Evolutionary conservation across 2,113 vertebrate genomes (phyloP).

Genomic region (Antigone vipio): DNA sequence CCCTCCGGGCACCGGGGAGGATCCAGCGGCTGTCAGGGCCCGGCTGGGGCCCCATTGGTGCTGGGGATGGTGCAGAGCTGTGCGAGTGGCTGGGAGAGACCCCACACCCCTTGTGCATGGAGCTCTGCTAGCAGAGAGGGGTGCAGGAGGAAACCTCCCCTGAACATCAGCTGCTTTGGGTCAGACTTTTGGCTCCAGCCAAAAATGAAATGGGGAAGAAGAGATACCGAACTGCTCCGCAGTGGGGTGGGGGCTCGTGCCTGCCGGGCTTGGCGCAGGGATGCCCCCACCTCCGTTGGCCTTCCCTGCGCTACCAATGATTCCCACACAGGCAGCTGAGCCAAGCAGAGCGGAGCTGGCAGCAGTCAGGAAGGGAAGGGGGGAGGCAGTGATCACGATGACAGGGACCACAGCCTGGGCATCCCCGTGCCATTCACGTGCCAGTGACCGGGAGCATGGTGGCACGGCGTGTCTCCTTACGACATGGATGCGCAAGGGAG

Average conservation of each 20-base stretch:
- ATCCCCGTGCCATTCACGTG: neutral
- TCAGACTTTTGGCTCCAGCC: neutral
- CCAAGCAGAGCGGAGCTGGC: fast-evolving
- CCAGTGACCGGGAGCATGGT: neutral
- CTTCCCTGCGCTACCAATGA: neutral
- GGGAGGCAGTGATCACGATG: fast-evolving
- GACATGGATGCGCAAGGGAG: neutral
- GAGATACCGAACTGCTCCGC: fast-evolving
- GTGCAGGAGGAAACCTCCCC: neutral
- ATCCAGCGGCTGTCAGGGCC: neutral
- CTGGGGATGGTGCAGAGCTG: neutral
- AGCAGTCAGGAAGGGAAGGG: neutral
- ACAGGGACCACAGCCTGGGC: neutral
- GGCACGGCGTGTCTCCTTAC: neutral
- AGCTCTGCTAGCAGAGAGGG: neutral
- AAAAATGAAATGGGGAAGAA: neutral
- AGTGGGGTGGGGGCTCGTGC: fast-evolving
- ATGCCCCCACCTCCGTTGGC: neutral
- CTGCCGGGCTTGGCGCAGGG: neutral
- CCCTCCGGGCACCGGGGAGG: fast-evolving
- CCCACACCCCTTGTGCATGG: no score
- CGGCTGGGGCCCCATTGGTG: fast-evolving
- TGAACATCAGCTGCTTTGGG: neutral
- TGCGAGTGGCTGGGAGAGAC: fast-evolving
- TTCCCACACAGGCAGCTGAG: neutral